phyloP scores from a whole-genome alignment of 2,797 vertebrate genomes.

The Manis javanica region DNA sequence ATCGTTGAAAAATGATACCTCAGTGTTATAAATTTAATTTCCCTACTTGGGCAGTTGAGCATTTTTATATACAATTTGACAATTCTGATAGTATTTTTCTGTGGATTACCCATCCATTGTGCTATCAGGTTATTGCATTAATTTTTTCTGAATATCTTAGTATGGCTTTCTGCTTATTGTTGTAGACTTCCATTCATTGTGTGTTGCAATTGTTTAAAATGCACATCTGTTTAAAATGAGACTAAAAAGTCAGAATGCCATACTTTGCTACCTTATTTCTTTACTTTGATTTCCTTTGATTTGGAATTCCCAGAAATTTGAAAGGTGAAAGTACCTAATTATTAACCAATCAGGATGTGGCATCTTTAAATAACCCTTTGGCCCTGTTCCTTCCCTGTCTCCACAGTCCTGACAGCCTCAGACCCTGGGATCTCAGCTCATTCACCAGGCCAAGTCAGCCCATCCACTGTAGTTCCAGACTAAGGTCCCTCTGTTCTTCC shows the following conservation, averaged over 20 bases:
- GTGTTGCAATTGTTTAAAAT: neutral
- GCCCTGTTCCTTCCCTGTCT: neutral
- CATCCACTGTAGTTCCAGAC: neutral
- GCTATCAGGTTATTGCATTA: neutral
- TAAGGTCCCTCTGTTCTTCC: neutral
- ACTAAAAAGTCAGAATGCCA: neutral
- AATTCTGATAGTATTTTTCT: neutral
- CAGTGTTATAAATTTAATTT: neutral
- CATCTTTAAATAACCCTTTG: neutral
- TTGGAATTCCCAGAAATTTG: neutral
- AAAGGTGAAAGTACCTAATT: neutral
- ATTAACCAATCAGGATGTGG: neutral
- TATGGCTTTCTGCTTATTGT: neutral
- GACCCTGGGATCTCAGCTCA: neutral
- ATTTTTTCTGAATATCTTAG: neutral
- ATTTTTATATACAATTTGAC: neutral
- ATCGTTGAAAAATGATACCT: neutral
- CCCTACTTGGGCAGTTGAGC: neutral
- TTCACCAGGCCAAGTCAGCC: accelerated
- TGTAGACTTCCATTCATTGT: neutral
- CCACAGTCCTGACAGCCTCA: neutral
- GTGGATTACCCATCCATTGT: neutral
- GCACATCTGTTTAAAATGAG: neutral
- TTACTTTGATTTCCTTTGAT: neutral
- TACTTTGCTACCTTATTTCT: neutral